These are phyloP conservation scores for Manduca sexta DNA, from an alignment of 1,140 invertebrate genomes.

Conservation along the genomic window DNA sequence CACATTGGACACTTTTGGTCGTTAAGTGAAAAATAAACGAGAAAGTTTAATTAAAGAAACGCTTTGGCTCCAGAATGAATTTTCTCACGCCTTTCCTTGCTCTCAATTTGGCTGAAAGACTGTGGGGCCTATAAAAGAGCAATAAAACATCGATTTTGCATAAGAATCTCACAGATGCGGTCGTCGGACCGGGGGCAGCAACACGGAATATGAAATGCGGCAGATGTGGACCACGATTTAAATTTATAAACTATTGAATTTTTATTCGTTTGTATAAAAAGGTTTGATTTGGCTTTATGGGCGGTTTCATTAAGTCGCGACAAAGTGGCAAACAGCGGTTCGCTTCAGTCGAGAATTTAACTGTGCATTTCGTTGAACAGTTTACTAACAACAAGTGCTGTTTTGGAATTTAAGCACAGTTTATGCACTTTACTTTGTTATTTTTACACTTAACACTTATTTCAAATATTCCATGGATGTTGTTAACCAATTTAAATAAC, in stretches of 20 bases:
- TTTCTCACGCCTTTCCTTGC: slow-evolving; percentile 38
- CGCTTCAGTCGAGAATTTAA: no score
- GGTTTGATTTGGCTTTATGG: no score
- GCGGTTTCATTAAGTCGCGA: no score
- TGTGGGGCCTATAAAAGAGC: slow-evolving; percentile 37
- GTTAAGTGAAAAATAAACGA: slow-evolving; percentile 38
- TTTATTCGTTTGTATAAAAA: neutral
- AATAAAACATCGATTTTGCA: slow-evolving; percentile 47
- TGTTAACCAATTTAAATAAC: no score
- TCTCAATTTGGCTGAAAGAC: slow-evolving; percentile 43
- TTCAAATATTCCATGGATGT: no score
- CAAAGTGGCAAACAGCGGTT: no score
- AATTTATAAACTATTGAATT: neutral
- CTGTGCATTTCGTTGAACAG: no score
- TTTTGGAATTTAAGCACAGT: no score
- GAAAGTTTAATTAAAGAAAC: slow-evolving; percentile 48
- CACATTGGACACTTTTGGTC: slow-evolving; percentile 12
- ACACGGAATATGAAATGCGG: neutral
- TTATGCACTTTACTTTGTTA: no score
- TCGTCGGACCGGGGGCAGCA: slow-evolving; percentile 4
- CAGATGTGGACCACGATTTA: neutral
- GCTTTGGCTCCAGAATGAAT: slow-evolving; percentile 41
- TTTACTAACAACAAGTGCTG: no score
- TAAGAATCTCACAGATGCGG: slow-evolving; percentile 32
- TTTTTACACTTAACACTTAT: no score